Conservation (phyloP, 2,113 vertebrate genomes). For the Pseudopipra pipra region DNA sequence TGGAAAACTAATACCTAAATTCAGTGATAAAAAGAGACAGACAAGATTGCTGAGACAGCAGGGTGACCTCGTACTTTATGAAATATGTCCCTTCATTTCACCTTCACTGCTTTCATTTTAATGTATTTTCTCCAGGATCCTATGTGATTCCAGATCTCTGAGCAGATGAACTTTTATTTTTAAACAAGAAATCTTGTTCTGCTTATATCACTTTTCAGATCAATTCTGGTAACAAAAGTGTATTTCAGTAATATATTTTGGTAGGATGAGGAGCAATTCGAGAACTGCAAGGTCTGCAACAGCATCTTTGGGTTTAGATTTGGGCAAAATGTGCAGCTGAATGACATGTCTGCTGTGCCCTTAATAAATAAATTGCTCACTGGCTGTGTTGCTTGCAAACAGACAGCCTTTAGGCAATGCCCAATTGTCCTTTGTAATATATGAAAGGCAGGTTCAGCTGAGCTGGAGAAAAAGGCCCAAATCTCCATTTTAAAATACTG, state of each 20-base stretch:
- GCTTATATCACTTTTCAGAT: not conserved
- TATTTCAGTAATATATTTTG: not conserved
- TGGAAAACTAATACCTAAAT: constrained; percentile 10
- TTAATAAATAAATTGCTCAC: constrained; percentile 28
- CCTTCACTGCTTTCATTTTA: not conserved
- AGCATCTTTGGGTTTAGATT: not conserved
- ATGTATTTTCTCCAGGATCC: not conserved
- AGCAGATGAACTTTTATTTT: not conserved
- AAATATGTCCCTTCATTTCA: constrained; percentile 1
- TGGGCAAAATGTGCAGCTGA: constrained; percentile 19
- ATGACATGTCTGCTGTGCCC: not conserved
- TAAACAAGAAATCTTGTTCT: not conserved
- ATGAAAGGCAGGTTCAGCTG: not conserved
- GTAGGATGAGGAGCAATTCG: not conserved
- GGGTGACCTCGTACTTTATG: not conserved
- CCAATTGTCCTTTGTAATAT: not conserved
- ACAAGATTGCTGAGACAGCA: constrained; percentile 22
- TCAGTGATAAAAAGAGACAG: constrained; percentile 22
- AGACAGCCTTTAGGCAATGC: constrained; percentile 33
- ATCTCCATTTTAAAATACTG: constrained; percentile 1
- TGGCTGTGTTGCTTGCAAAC: constrained; percentile 20
- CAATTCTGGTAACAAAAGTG: not conserved
- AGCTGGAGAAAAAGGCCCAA: not conserved
- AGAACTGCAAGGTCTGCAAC: not conserved
- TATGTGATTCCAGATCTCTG: not conserved